Evolutionary conservation across 1,140 invertebrate species (phyloP).

Genomic region (Scaptomyza montana): DNA sequence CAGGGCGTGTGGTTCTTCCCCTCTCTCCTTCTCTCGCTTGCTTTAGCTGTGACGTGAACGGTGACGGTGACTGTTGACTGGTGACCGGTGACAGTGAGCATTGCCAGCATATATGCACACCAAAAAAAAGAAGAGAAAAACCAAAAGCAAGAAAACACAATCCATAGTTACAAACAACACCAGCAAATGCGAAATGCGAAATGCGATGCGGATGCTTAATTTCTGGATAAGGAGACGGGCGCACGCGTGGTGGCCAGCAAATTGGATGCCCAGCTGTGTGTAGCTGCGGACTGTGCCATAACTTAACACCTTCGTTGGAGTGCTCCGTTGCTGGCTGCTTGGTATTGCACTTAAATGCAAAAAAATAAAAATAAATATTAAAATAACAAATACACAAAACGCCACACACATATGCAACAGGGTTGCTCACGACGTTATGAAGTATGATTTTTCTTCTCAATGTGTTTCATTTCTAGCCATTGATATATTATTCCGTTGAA

Average conservation of each 20-base stretch:
- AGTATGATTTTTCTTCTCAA: no score
- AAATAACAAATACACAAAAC: slow-evolving; percentile 14
- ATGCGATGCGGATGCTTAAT: slow-evolving; percentile 78
- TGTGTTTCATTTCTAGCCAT: no score
- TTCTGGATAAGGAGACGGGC: slow-evolving; percentile 38
- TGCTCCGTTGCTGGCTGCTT: neutral
- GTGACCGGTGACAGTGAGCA: slow-evolving; percentile 40
- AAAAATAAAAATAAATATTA: no score
- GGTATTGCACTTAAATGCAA: slow-evolving; percentile 51
- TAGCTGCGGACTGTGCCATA: slow-evolving; percentile 71
- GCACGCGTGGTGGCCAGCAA: slow-evolving; percentile 52
- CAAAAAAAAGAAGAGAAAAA: slow-evolving; percentile 6
- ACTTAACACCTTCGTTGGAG: slow-evolving; percentile 76
- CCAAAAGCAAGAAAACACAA: slow-evolving; percentile 25
- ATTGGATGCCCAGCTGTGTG: slow-evolving; percentile 78
- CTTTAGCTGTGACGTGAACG: slow-evolving; percentile 10
- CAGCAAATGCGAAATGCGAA: slow-evolving; percentile 56
- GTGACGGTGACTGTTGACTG: slow-evolving; percentile 12
- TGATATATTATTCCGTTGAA: no score
- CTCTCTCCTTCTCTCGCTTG: neutral
- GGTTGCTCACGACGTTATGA: slow-evolving; percentile 9
- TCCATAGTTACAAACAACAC: slow-evolving; percentile 59
- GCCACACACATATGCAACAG: slow-evolving; percentile 26
- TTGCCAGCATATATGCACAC: slow-evolving; percentile 16
- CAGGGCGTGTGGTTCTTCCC: slow-evolving; percentile 56